Base-by-base conservation (phyloP, 2,888 invertebrate species). In the Cepaea hortensis region DNA sequence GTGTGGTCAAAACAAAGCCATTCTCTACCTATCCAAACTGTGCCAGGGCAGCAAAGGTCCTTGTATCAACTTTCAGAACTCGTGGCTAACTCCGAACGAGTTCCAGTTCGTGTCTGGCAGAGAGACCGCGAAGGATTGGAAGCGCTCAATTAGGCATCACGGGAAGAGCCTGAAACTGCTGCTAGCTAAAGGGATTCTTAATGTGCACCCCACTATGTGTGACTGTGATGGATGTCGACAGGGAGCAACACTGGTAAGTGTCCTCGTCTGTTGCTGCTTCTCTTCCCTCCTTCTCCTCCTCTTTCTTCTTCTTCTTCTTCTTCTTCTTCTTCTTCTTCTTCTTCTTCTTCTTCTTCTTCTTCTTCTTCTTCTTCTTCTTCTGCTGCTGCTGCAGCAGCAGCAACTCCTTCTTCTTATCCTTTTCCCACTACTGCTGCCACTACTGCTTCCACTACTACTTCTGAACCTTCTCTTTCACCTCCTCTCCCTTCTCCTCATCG, bases 121-220 rank as follows among this genome's bases (percentile, higher is more conserved):
- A 85, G 94, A 95, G 90, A 94, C 94, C 61, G 95, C 95, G 85
- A 95, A 95, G 90, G 95, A 95, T 90, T 94, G 94, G 94, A 94
- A 94, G 88, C 89, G 94, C 1, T 94, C 94, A 81, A 95, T 95
- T 85, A 91, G 95, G 70, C 95, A 95, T 89, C 93, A 94, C 87
- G 95, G 95, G 65, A 94, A 95, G 90, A 94, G 94, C 90, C 92
- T 95, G 89, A 95, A 95, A 88, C 91, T 95, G 68, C 90, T 95
- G 85, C 91, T 95, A 88, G 92, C 94, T 84, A 95, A 95, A 90
- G 94, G 94, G 73, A 93, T 94, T 81, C 90, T 95, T 88, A 89
- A 94, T 89, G 93, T 94, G 46, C 94, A 94, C 89, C 94, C 94
- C 7, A 93, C 94, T 5, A 90, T 92, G 79, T 95, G 95, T 89